Conservation (phyloP, 2,797 vertebrate genomes). For the Onychomys torridus region DNA sequence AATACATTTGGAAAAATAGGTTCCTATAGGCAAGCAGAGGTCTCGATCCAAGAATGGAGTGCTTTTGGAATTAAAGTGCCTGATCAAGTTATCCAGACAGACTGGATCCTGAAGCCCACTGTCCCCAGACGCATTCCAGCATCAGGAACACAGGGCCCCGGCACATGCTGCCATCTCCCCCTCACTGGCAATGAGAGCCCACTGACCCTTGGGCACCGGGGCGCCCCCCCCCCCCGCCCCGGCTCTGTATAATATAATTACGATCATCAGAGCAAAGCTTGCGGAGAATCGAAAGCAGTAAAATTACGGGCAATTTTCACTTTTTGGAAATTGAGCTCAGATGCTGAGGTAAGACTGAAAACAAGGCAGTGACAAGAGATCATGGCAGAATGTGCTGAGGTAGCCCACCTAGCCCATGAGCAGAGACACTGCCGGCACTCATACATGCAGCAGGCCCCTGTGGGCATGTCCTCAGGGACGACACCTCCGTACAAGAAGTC, state of each 20-base stretch:
- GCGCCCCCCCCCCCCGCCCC: constrained; percentile 55
- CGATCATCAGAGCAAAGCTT: constrained; percentile 53
- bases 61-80: constrained; percentile 47
- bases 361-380: not conserved
- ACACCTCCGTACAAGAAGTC: not conserved
- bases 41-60: constrained; percentile 56
- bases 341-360: constrained; percentile 46
- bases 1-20: constrained; percentile 78
- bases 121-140: not conserved
- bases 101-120: not conserved
- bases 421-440: rapidly evolving
- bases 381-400: not conserved
- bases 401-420: not conserved
- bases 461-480: rapidly evolving
- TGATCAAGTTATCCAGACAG: constrained; percentile 39
- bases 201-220: not conserved
- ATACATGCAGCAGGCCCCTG: rapidly evolving
- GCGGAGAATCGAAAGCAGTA: constrained; percentile 58
- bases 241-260: constrained; percentile 61
- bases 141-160: not conserved
- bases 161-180: not conserved
- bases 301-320: constrained; percentile 80
- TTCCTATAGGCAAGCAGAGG: constrained; percentile 64
- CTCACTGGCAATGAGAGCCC: not conserved
- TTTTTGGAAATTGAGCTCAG: constrained; percentile 78